Evolutionary conservation across 2,888 invertebrate species (phyloP), one percentile per base, ranked within the genome.

Genomic region (Minunthozetes semirufus): DNA sequence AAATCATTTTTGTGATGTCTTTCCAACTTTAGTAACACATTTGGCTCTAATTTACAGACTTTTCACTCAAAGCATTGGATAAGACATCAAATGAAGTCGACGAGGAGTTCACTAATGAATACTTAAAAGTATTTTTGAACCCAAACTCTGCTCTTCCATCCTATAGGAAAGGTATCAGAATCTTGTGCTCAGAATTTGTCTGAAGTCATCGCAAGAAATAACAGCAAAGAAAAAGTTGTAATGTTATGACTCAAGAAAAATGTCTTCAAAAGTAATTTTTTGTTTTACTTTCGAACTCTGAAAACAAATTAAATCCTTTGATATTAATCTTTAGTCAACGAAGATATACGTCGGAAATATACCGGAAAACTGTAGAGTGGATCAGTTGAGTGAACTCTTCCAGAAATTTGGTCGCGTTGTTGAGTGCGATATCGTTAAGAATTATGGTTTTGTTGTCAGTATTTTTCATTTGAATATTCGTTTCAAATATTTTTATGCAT

Each of bases 391-490:
- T 50, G 77, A 73, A n/a, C 25, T 78, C 66, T 79, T 79, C 74
- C 76, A 76, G 27, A 77, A 78, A 72, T 77, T 76, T 77, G 79
- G 79, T 19, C 75, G 77, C 72, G 78, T 79, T 6, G 76, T 77
- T 46, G 79, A 79, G 61, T 79, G 79, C 56, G 79, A 79, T 75
- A 75, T 79, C 46, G 77, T 79, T 22, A 78, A 78, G 73, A 78
- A 79, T 75, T 79, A 78, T 76, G 79, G 78, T 59, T 79, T 79
- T 76, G 79, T 79, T 71, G 78, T 78, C 73, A 76, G 78, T 75
- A 33, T 22, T 17, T 59, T 38, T 59, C 56, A 71, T 33, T 15
- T 74, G 1, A 11, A n/a, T 33, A 50, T 25, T 6, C 42, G 25
- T 42, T 22, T 56, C 17, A 72, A 25, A 22, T 50, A 38, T 22